Evolutionary conservation across 2,113 vertebrate species (phyloP).

Genomic region (Archilochus colubris): DNA sequence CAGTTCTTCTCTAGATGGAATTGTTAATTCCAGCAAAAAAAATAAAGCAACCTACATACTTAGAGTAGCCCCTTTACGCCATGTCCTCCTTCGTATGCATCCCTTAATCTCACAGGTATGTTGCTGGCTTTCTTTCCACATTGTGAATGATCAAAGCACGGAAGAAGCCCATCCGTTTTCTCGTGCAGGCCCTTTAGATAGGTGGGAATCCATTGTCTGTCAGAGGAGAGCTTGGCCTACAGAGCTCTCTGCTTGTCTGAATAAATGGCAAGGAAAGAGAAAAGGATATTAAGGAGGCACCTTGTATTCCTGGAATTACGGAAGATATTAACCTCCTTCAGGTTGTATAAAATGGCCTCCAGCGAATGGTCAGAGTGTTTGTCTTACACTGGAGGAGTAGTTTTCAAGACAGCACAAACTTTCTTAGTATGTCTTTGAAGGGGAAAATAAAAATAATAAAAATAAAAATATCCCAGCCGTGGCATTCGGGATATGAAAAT

Average conservation of each 20-base stretch:
- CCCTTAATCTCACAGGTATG: neutral
- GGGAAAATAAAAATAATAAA: too few species aligned
- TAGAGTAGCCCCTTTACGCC: neutral
- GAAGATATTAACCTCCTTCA: constrained; percentile 19
- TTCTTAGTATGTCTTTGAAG: constrained; percentile 10
- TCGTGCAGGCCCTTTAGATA: neutral
- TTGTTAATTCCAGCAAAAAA: neutral
- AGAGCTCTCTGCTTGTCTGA: neutral
- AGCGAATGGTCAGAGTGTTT: constrained; percentile 34
- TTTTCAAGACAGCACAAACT: constrained; percentile 33
- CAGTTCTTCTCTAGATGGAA: neutral
- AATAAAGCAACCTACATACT: neutral
- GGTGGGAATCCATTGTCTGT: neutral
- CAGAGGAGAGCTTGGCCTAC: neutral
- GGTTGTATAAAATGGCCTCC: constrained; percentile 64
- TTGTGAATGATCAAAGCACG: neutral
- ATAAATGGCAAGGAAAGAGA: neutral
- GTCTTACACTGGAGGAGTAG: neutral
- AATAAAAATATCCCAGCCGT: neutral
- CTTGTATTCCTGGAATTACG: constrained; percentile 37
- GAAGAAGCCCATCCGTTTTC: neutral
- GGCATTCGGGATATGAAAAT: constrained; percentile 50
- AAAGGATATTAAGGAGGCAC: constrained; percentile 1
- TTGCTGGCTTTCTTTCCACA: neutral
- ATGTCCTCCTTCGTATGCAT: neutral